Base-by-base conservation (phyloP, 2,797 vertebrate species). In the Moxostoma hubbsi region DNA sequence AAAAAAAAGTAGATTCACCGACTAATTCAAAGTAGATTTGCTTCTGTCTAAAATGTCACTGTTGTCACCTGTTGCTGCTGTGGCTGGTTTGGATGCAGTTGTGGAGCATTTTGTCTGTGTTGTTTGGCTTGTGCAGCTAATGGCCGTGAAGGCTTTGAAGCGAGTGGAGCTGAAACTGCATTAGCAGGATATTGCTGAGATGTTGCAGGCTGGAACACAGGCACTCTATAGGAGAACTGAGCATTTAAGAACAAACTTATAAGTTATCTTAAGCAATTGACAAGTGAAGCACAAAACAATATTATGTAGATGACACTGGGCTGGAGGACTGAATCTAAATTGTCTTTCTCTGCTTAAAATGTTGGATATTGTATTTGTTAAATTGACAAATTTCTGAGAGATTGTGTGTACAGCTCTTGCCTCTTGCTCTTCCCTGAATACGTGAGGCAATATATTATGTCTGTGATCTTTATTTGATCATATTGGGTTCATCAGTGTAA, bases 161-260 rank as follows among this genome's bases (percentile, higher is more conserved):
- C 2, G 24, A 24, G 24, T 24, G 1, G 24, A 2, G 24, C 70
- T 46, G 53, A 43, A 57, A 16, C 53, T 72, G 11, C 45, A 24
- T 72, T 72, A 9, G 45, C 45, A 0, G 55, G 45, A 24, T 59
- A 72, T 24, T 59, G 53, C 11, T 71, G 68, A 8, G 36, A 57
- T 5, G n/a, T 16, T 46, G 36, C 6, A 3, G 45, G 45, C 15
- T 59, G 69, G 45, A 59, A 72, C 58, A 12, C 45, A 49, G 55
- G 15, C 45, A 9, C 69, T 72, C 55, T 11, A 6, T 58, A 59
- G 10, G 45, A 58, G 69, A 72, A 59, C 69, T 72, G 15, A 72
- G 51, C 2, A 45, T 45, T 6, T 15, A 9, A 57, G n/a, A 70
- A 57, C 6, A 1, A 45, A 16, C 8, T 4, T 57, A 13, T 8